Percentiles rank a stretch among this genome's conserved stretches.
phyloP scores from a whole-genome alignment of 2,113 vertebrate genomes.

The Chelonoidis abingdonii region DNA sequence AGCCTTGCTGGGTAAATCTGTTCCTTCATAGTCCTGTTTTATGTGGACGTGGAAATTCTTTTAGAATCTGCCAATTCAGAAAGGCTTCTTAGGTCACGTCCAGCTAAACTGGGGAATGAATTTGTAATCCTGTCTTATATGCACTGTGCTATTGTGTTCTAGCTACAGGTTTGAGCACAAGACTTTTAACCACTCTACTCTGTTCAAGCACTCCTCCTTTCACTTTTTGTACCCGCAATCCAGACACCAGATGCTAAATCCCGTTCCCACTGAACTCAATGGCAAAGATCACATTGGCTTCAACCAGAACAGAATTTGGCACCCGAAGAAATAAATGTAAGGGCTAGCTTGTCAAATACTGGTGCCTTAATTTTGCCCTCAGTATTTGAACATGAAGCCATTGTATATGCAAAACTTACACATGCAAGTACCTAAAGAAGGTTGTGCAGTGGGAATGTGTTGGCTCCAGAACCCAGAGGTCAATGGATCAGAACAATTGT shows the following conservation, averaged over 20 bases:
- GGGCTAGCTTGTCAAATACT: background rate
- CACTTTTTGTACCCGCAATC: background rate
- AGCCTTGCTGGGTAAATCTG: slow-evolving; percentile 34
- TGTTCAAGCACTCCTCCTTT: background rate
- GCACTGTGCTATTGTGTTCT: background rate
- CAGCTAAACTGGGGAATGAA: background rate
- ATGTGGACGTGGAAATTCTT: slow-evolving; percentile 3
- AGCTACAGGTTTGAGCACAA: background rate
- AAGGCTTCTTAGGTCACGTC: background rate
- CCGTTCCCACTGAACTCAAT: background rate
- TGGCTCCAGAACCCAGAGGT: background rate
- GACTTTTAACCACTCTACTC: background rate
- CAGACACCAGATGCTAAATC: background rate
- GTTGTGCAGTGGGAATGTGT: background rate
- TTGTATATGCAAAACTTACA: background rate
- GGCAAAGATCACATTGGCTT: background rate
- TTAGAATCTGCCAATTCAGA: background rate
- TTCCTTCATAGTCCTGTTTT: background rate
- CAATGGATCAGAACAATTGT: background rate
- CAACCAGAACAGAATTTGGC: background rate
- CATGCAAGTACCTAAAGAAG: background rate
- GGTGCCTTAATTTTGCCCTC: background rate
- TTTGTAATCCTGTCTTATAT: background rate
- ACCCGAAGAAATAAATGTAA: background rate
- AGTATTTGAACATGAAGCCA: background rate